Percentiles rank a stretch among this genome's conserved stretches.
Conservation (phyloP, 2,113 vertebrate species). For the Poeciliopsis prolifica region DNA sequence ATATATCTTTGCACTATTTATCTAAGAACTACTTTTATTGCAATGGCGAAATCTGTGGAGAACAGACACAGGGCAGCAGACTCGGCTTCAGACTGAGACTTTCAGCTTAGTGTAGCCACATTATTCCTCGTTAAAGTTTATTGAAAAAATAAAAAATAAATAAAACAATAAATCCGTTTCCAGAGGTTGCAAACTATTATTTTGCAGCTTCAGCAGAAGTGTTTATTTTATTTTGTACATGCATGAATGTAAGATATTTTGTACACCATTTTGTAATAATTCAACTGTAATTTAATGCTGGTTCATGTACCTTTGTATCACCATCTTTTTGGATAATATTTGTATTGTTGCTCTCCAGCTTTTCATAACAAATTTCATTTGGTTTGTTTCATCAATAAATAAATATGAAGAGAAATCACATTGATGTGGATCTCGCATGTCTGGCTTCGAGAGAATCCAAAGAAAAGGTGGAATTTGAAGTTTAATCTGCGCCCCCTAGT, state of each 20-base stretch:
- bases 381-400: slow-evolving; percentile 50
- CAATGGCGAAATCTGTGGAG: not conserved
- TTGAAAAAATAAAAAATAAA: not conserved
- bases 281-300: slow-evolving; percentile 57
- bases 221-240: slow-evolving; percentile 56
- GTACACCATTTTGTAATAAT: slow-evolving; percentile 48
- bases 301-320: slow-evolving; percentile 40
- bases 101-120: not conserved
- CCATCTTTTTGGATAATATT: slow-evolving; percentile 22
- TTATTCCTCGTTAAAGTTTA: not conserved
- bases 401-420: slow-evolving; percentile 29
- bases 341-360: slow-evolving; percentile 63
- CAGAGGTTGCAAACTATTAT: slow-evolving; percentile 31
- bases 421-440: not conserved
- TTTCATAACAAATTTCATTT: slow-evolving; percentile 47
- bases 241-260: slow-evolving; percentile 69
- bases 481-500: slow-evolving; percentile 25
- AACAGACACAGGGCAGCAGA: not conserved
- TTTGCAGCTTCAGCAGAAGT: slow-evolving; percentile 53
- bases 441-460: not conserved
- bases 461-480: not conserved
- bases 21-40: not conserved
- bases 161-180: slow-evolving; percentile 11
- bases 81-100: not conserved
- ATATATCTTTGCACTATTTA: slow-evolving; percentile 76